Evolutionary conservation across 2,888 invertebrate species (phyloP).

Genomic region (Gibbula magus): DNA sequence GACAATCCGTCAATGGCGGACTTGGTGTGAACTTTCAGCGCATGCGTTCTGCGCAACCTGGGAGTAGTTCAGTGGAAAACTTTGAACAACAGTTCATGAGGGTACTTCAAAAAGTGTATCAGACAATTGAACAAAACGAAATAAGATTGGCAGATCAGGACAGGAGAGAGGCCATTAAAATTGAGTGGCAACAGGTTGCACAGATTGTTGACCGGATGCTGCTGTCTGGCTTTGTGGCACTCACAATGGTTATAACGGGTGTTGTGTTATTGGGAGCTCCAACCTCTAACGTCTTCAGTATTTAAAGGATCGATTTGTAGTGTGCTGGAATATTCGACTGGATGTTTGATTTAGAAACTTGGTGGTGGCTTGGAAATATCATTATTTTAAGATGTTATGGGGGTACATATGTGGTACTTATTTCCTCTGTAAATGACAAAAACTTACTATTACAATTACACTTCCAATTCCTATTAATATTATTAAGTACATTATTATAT

Average conservation of each 20-base stretch:
- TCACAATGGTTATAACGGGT: constrained; percentile 76
- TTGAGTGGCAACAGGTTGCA: constrained; percentile 85
- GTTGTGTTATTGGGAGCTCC: constrained; percentile 75
- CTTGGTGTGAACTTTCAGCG: constrained; percentile 40
- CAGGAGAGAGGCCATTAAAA: constrained; percentile 84
- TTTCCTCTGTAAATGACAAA: too few species aligned
- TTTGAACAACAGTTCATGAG: constrained; percentile 82
- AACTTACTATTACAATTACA: too few species aligned
- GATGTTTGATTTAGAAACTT: too few species aligned
- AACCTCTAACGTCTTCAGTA: neutral
- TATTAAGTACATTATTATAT: too few species aligned
- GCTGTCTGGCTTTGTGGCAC: constrained; percentile 76
- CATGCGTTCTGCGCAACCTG: constrained; percentile 31
- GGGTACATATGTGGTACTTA: too few species aligned
- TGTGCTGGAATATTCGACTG: too few species aligned
- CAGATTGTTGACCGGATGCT: constrained; percentile 84
- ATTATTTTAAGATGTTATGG: too few species aligned
- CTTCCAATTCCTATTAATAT: too few species aligned
- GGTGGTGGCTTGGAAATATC: too few species aligned
- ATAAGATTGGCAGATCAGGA: constrained; percentile 87
- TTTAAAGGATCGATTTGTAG: too few species aligned
- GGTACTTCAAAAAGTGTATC: constrained; percentile 83
- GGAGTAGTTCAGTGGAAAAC: constrained; percentile 58
- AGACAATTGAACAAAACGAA: constrained; percentile 86
- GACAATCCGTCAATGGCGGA: constrained; percentile 49